These are phyloP conservation scores for Heliangelus exortis DNA, from an alignment of 2,797 vertebrate species.

Conservation along the genomic window DNA sequence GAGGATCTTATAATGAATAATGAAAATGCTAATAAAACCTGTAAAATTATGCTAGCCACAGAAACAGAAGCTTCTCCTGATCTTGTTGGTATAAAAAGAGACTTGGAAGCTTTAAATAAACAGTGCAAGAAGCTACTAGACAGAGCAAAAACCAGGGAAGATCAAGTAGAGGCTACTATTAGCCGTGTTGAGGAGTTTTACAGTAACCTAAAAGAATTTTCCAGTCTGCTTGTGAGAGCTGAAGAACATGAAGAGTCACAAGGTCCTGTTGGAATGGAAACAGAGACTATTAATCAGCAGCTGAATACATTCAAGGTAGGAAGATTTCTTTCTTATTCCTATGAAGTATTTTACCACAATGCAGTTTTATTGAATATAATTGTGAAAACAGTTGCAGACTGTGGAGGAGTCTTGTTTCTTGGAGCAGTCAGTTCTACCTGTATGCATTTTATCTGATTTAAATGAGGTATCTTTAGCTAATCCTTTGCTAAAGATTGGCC, in stretches of 20 bases:
- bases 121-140: slow-evolving; percentile 95
- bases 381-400: background rate
- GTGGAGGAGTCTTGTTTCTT: background rate
- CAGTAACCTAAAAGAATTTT: slow-evolving; percentile 81
- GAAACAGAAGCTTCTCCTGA: slow-evolving; percentile 91
- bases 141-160: slow-evolving; percentile 86
- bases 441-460: background rate
- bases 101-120: slow-evolving; percentile 93
- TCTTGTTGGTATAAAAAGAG: slow-evolving; percentile 91
- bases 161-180: slow-evolving; percentile 84
- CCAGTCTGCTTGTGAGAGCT: slow-evolving; percentile 78
- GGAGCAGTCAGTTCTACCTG: background rate
- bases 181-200: slow-evolving; percentile 87
- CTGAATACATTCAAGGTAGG: slow-evolving; percentile 93
- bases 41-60: slow-evolving; percentile 91
- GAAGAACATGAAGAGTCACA: slow-evolving; percentile 91
- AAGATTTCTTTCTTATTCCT: background rate
- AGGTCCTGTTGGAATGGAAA: slow-evolving; percentile 94
- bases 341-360: background rate
- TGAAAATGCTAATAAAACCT: slow-evolving; percentile 87
- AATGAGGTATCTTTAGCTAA: background rate
- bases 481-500: background rate
- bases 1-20: slow-evolving; percentile 88
- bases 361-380: background rate
- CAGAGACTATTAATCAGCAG: slow-evolving; percentile 94